phyloP scores from a whole-genome alignment of 2,113 vertebrate genomes.

The Meleagris gallopavo region DNA sequence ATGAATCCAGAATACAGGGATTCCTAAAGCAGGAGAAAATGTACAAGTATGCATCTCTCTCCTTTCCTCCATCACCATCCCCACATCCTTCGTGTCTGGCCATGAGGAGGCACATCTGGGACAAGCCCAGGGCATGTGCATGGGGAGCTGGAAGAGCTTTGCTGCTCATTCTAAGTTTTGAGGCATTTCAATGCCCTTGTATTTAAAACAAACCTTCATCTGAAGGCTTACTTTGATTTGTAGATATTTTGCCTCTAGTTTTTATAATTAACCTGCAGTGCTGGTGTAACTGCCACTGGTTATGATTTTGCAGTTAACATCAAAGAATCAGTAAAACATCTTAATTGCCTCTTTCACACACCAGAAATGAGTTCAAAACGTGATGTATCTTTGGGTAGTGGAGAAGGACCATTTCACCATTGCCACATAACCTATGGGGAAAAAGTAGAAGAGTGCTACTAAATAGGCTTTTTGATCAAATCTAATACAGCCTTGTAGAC shows the following conservation, averaged over 20 bases:
- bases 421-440: background rate
- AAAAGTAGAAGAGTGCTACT: background rate
- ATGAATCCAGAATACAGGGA: background rate
- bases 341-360: background rate
- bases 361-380: background rate
- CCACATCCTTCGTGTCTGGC: accelerated
- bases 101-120: background rate
- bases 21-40: background rate
- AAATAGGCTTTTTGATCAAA: background rate
- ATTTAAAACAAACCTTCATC: background rate
- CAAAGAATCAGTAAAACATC: background rate
- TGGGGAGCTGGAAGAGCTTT: background rate
- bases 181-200: background rate
- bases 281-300: background rate
- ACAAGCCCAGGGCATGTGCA: accelerated
- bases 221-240: background rate
- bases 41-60: accelerated
- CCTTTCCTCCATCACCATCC: background rate
- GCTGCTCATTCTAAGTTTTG: background rate
- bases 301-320: background rate
- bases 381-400: background rate
- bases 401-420: background rate
- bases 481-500: background rate
- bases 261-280: background rate
- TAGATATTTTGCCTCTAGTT: background rate